Conservation (phyloP, 1,140 invertebrate species). For the Drosophila persimilis region DNA sequence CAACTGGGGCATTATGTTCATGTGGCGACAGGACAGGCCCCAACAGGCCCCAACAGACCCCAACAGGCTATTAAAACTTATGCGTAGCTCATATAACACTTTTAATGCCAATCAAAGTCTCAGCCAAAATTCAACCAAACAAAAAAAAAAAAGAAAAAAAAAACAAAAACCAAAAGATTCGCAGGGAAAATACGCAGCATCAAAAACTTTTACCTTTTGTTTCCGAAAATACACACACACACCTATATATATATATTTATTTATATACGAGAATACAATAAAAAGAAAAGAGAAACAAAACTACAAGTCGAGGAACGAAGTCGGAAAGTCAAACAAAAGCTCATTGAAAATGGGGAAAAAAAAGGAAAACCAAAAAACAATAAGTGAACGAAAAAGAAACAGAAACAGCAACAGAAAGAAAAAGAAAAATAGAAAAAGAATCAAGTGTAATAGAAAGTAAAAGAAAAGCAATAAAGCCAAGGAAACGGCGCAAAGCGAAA, state of each 20-base stretch:
- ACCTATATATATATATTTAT: constrained; percentile 6
- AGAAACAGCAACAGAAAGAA: constrained; percentile 12
- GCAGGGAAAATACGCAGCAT: constrained; percentile 27
- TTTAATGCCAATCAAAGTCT: constrained; percentile 75
- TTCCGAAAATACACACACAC: constrained; percentile 24
- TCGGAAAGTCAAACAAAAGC: constrained; percentile 72
- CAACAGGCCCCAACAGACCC: not conserved
- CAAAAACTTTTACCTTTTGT: constrained; percentile 55
- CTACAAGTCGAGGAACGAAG: constrained; percentile 48
- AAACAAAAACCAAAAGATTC: constrained; percentile 16
- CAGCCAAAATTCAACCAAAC: constrained; percentile 41
- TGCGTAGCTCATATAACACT: constrained; percentile 71
- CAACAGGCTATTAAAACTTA: constrained; percentile 70
- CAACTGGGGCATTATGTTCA: constrained; percentile 9
- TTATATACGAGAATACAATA: not conserved
- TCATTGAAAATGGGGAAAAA: constrained; percentile 55
- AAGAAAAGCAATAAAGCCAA: constrained; percentile 68
- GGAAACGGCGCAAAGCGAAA: constrained; percentile 69
- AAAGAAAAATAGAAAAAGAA: constrained; percentile 9
- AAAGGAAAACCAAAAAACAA: constrained; percentile 23
- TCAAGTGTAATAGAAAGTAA: constrained; percentile 53
- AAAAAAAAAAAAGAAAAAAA: not conserved
- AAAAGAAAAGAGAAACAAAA: constrained; percentile 33
- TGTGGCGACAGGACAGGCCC: constrained; percentile 6
- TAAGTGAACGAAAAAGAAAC: constrained; percentile 7